Conservation (phyloP, 2,888 invertebrate genomes). For the Lycaena phlaeas region DNA sequence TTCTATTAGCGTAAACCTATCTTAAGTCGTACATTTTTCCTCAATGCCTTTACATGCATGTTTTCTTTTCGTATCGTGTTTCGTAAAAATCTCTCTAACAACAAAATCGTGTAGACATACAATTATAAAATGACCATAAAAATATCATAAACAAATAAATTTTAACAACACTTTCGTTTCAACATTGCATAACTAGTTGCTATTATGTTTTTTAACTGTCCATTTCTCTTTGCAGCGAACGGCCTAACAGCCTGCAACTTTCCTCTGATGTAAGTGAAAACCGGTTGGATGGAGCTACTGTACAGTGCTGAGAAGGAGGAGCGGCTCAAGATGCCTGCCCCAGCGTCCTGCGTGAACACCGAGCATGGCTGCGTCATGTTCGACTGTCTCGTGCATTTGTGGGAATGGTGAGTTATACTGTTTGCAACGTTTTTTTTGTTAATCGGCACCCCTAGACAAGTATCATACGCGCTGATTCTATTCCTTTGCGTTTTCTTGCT, state of each 20-base stretch:
- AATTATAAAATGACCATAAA: too few species aligned
- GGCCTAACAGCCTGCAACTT: slow-evolving; percentile 1
- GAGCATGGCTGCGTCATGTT: slow-evolving; percentile 66
- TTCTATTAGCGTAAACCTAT: too few species aligned
- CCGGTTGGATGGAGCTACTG: slow-evolving; percentile 25
- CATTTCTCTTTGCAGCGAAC: slow-evolving; percentile 15
- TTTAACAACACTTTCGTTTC: slow-evolving; percentile 4
- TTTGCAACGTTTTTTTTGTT: too few species aligned
- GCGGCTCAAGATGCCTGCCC: slow-evolving; percentile 40
- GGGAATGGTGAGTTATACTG: slow-evolving; percentile 60
- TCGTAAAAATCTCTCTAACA: too few species aligned
- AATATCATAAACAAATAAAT: background rate
- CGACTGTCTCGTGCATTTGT: slow-evolving; percentile 59
- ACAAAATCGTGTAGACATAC: too few species aligned
- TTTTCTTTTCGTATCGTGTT: too few species aligned
- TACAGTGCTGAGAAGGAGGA: slow-evolving; percentile 22
- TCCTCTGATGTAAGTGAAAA: slow-evolving; percentile 18
- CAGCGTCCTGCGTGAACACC: slow-evolving; percentile 54
- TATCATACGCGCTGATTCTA: too few species aligned
- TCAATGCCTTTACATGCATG: too few species aligned
- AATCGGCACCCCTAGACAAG: too few species aligned
- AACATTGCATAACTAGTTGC: background rate
- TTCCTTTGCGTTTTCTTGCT: too few species aligned
- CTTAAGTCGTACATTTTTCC: too few species aligned
- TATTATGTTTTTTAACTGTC: background rate